phyloP scores from a whole-genome alignment of 30 jellyfish, hydroid and myxozoan species.

The Aurelia sp. region DNA sequence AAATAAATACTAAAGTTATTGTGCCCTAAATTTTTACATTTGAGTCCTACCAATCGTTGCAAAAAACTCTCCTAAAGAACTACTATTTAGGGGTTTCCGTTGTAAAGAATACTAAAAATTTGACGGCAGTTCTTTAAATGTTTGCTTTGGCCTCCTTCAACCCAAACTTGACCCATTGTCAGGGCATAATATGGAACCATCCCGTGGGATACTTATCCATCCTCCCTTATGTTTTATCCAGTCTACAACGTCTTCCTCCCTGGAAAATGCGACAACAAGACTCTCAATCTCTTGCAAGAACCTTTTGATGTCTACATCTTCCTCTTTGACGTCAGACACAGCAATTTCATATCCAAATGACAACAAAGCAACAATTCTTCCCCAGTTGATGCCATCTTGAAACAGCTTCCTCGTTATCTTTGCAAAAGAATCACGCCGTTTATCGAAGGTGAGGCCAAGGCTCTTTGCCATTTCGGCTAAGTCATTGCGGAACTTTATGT shows the following conservation, averaged over 20 bases:
- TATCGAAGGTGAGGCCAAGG: conserved; percentile 69
- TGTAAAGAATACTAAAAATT: too few species aligned
- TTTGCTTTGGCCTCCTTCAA: too few species aligned
- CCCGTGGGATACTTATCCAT: conserved; percentile 71
- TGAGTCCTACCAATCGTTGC: too few species aligned
- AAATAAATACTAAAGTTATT: too few species aligned
- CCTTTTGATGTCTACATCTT: conserved; percentile 46
- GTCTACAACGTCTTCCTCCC: conserved; percentile 65
- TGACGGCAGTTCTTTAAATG: too few species aligned
- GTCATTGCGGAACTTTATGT: too few species aligned
- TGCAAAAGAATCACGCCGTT: conserved; percentile 85
- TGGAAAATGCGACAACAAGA: conserved; percentile 69
- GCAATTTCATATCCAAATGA: conserved; percentile 96
- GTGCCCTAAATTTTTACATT: too few species aligned
- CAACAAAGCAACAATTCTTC: conserved; percentile 86
- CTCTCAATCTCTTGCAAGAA: conserved; percentile 68
- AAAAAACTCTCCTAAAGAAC: too few species aligned
- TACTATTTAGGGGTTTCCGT: too few species aligned
- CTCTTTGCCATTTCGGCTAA: conserved; percentile 63
- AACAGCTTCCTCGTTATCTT: conserved; percentile 79
- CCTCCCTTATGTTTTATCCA: conserved; percentile 95
- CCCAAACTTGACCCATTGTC: too few species aligned
- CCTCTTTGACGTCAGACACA: conserved; percentile 57
- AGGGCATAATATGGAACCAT: too few species aligned
- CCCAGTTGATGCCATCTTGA: conserved; percentile 88